Conservation (phyloP, 1,140 invertebrate species). For the Frieseomelitta varia region DNA sequence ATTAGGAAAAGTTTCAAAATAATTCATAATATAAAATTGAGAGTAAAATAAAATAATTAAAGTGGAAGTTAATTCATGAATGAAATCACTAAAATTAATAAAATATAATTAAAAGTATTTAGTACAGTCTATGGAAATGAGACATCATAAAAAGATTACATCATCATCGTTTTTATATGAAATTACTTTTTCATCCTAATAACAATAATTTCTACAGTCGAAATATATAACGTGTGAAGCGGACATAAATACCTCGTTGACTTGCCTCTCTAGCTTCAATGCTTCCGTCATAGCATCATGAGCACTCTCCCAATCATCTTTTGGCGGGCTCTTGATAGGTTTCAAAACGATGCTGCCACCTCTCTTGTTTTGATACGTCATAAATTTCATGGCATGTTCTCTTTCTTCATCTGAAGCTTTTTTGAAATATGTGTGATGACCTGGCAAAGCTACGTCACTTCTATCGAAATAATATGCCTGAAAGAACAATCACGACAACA, state of each 20-base stretch:
- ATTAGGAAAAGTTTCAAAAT: constrained; percentile 30
- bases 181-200: background rate
- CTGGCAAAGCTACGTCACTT: constrained; percentile 89
- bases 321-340: constrained; percentile 84
- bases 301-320: constrained; percentile 85
- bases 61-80: constrained; percentile 4
- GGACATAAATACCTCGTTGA: constrained; percentile 83
- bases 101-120: background rate
- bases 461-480: constrained; percentile 91
- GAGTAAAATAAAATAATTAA: background rate
- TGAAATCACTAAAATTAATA: constrained; percentile 26
- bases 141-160: background rate
- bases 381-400: constrained; percentile 88
- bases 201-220: background rate
- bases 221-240: background rate
- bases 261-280: constrained; percentile 88
- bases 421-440: constrained; percentile 88
- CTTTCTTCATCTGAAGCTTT: constrained; percentile 89
- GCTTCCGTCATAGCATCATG: constrained; percentile 88
- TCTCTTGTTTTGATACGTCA: constrained; percentile 91
- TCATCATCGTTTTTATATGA: background rate
- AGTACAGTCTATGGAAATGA: background rate
- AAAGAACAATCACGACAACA: background rate
- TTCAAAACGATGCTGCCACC: constrained; percentile 87
- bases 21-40: background rate